Evolutionary conservation across 2,888 invertebrate genomes (phyloP), one percentile per base, ranked within the genome.

Genomic region (Cepaea hortensis): DNA sequence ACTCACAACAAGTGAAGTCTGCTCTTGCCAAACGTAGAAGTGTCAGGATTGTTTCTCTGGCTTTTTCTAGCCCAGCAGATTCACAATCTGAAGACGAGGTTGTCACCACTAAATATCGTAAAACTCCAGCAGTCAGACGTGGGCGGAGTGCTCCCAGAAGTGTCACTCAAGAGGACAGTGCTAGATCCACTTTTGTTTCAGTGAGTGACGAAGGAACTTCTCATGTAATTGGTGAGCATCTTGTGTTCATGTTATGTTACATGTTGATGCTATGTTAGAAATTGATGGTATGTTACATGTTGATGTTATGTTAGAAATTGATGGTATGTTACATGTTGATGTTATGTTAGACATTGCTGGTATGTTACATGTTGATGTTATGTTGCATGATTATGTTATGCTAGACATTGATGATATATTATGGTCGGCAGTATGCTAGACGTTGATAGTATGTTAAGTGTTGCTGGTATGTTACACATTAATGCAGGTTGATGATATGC

Each of bases 171-270:
- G 48, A 77, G 4, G 46, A 68, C n/a, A 75, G 61, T 23, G 13
- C n/a, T 20, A 48, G 20, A 35, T 81, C 85, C 35, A 50, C 68
- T 11, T 72, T 81, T 80, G 85, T 85, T 11, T 85, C 85, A n/a
- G 81, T 81, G n/a, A 85, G 81, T 62, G 75, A 81, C 62, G 85
- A 85, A 75, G 85, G 81, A 18, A 81, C 81, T 5, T 70, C 70
- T 23, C 55, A 80, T 55, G 15, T 80, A 3, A 72, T 50, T 72
- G 85, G 85, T 85, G 0, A 73, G 85, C 73, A 7, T 20, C n/a
- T 9, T 73, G 11, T 73, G 70, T 70, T 70, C n/a, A 65, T 23
- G 23, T 35, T 35, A 35, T 35, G 35, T 35, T 35, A 35, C 35
- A 35, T 35, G 35, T 35, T 35, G 35, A 35, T 35, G 35, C 0